A percentile compares a stretch with the other conserved stretches of the same genome.
These are phyloP conservation scores for Pseudopleuronectes americanus DNA, from an alignment of 2,797 vertebrate genomes.

Conservation along the genomic window DNA sequence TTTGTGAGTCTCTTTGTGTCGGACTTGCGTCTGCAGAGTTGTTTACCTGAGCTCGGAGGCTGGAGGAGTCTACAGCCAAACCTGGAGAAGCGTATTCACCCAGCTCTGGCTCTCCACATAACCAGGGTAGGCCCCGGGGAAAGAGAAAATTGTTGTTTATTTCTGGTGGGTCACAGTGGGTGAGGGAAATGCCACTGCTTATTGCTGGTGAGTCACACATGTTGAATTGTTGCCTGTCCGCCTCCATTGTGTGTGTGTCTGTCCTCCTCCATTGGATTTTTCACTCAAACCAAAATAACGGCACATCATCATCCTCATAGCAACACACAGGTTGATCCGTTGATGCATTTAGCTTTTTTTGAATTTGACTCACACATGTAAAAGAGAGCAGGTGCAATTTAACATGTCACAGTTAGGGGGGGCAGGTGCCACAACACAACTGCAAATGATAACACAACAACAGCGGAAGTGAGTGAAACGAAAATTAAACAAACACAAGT, in stretches of 20 bases:
- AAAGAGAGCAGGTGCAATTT: too few species aligned
- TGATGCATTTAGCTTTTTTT: neutral
- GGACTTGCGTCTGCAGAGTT: neutral
- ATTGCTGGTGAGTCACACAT: neutral
- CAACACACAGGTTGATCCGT: too few species aligned
- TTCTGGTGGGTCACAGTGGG: neutral
- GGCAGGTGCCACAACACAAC: too few species aligned
- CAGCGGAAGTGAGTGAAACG: too few species aligned
- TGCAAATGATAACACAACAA: too few species aligned
- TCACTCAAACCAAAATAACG: neutral
- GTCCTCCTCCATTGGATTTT: neutral
- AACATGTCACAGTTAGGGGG: too few species aligned
- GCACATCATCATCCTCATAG: too few species aligned
- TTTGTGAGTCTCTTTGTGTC: neutral
- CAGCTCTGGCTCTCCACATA: neutral
- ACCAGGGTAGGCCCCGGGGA: neutral
- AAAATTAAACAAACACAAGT: too few species aligned
- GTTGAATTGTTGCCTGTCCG: neutral
- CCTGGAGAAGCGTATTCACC: neutral
- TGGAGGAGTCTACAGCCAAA: neutral
- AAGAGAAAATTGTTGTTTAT: neutral
- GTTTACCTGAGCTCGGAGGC: neutral
- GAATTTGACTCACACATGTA: neutral
- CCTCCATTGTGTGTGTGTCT: neutral
- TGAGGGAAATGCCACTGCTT: neutral